Evolutionary conservation across 2,113 vertebrate genomes (phyloP), one percentile per base, ranked within the genome.

Genomic region (Pluvianellus socialis): DNA sequence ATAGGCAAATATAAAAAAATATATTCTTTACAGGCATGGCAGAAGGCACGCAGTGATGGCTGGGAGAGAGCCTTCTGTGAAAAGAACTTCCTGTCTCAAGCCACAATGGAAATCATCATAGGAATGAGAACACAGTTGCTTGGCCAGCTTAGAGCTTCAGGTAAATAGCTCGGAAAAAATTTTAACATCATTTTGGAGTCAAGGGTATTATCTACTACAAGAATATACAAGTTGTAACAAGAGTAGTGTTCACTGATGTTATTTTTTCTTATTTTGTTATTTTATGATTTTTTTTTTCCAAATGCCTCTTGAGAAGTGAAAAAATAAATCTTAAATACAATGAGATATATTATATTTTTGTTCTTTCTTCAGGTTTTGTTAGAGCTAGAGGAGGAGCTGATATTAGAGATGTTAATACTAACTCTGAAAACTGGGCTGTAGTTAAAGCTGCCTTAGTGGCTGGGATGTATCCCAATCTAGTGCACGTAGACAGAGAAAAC

Each of bases 381-480:
- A 98, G 98, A 82, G 98, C 98, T 24, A 98, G 99, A 71, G 99
- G 99, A 38, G 98, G 98, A 77, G 98, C 98, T 6, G 99, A 99
- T 91, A 99, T 99, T 93, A 98, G 98, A 32, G 99, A 99, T 49
- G 98, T 99, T 80, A 99, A 99, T 88, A 89, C 98, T 83, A 99
- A 99, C 92, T 99, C 99, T 5, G 99, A 99, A 76, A 99, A 99
- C 96, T 99, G 99, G 99, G 98, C 99, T 12, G 98, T 99, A 12
- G 98, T 99, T 80, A 99, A 99, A 97, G 99, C 99, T 61, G 99
- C 99, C 1, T 96, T 99, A 96, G 98, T 99, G 82, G 98, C 99
- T 8, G 99, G 99, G 35, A 99, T 99, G 99, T 99, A 99, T 96
- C 99, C 99, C 73, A 99, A 99, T 93, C 93, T 99, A 49, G 98